Evolutionary conservation across 2,888 invertebrate genomes (phyloP), one percentile per base, ranked within the genome.

Genomic region (Diarsia brunnea): DNA sequence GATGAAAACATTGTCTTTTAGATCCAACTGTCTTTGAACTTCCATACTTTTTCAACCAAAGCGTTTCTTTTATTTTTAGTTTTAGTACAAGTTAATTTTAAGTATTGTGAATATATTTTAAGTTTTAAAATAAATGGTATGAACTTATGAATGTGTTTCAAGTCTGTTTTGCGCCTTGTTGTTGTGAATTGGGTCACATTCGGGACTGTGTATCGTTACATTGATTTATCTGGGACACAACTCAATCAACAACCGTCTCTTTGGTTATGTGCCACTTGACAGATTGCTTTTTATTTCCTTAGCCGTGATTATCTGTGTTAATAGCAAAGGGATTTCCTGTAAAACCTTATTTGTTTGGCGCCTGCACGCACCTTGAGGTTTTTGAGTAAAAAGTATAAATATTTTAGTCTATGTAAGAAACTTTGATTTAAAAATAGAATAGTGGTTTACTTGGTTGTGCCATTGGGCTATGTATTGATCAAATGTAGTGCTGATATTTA

Each of bases 1-100:
- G 84, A 78, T 68, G 65, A 83, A 85, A 73, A 92, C 91, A 89
- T 83, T 84, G 69, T 83, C 73, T 84, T 84, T 84, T 85, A 86
- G 58, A 77, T 72, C 60, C 73, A 76, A 69, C 63, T 64, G 27
- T 76, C 84, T 87, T 69, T 84, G 75, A 83, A 85, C 84, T 84
- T 85, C 84, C 81, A 83, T 73, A 79, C 43, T 53, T 71, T 87
- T 87, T 78, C 69, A 73, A 88, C 78, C 81, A 84, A 86, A 88
- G 88, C 73, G 68, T 78, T 87, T 79, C 73, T 74, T 65, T 82
- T 88, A 63, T 51, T 61, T 43, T 74, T 60, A 68, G 27, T 61
- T 71, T 66, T 31, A 71, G 68, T 80, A 73, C 63, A 79, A 68
- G 60, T 45, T 69, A 80, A 21, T 70, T 65, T 58, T 85, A 82